Base-by-base conservation (phyloP, 2,113 vertebrate species). In the Puntigrus tetrazona region DNA sequence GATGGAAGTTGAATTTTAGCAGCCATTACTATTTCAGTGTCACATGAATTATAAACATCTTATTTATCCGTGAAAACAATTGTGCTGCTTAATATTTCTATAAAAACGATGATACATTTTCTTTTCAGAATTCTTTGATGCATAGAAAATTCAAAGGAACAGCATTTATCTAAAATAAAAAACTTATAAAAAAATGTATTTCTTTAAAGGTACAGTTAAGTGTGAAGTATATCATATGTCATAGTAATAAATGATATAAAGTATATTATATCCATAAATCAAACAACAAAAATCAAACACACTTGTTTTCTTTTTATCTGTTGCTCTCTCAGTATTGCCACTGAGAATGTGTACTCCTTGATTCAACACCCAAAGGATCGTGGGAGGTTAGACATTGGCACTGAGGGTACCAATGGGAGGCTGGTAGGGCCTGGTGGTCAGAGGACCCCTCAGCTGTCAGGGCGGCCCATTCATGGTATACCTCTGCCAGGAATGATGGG, bases 261-360 rank as follows among this genome's bases (percentile, higher is more conserved):
- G 31, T 36, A 18, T 69, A n/a, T 22, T 11, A n/a, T 9, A 38
- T 69, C 1, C 36, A 69, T 69, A 69, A 38, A 38, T 36, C 31
- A 36, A 8, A 36, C 31, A 10, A 47, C 31, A 55, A 13, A 70
- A 38, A 14, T 41, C 47, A 41, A 38, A 20, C 29, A 11, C 27
- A 69, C 22, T 61, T 38, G 11, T 34, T 31, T 52, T 18, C 81
- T 31, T 63, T 78, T 27, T 14, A 18, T 55, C 52, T 74, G 31
- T 55, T 29, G 13, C n/a, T 88, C 11, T 75, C 0, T 43, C 84
- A 91, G 92, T 76, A 89, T 92, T 70, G 92, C 89, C 82, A 91
- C 92, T 3, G 94, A 95, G 90, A 94, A 94, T 20, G 89, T 94
- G 84, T 95, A 95, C 91, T 94, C 94, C 0, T 90, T 94, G 91